Percentiles rank a stretch among this genome's conserved stretches.
phyloP scores from a whole-genome alignment of 2,113 vertebrate species.

The Sus scrofa region T2T-Sscrofa CM000829.6:27783501-27784000 shows the following conservation, averaged over 20 bases:
- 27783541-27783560: slow-evolving; percentile 36
- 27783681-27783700: neutral
- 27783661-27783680: neutral
- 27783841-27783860: neutral
- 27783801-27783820: neutral
- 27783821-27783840: neutral
- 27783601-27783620: slow-evolving; percentile 36
- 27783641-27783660: slow-evolving; percentile 21
- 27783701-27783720: slow-evolving; percentile 3
- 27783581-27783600: slow-evolving; percentile 48
- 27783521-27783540: neutral
- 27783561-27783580: slow-evolving; percentile 8
- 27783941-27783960: too few relatives aligned
- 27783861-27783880: neutral
- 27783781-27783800: slow-evolving; percentile 53
- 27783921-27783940: too few relatives aligned
- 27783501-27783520: slow-evolving; percentile 56
- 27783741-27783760: slow-evolving; percentile 54
- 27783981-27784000: too few relatives aligned
- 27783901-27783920: neutral
- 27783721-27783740: slow-evolving; percentile 34
- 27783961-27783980: too few relatives aligned
- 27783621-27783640: neutral
- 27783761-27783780: slow-evolving; percentile 41
- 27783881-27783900: neutral